phyloP scores from a whole-genome alignment of 2,113 vertebrate species.

The Tragelaphus strepsiceros region DNA sequence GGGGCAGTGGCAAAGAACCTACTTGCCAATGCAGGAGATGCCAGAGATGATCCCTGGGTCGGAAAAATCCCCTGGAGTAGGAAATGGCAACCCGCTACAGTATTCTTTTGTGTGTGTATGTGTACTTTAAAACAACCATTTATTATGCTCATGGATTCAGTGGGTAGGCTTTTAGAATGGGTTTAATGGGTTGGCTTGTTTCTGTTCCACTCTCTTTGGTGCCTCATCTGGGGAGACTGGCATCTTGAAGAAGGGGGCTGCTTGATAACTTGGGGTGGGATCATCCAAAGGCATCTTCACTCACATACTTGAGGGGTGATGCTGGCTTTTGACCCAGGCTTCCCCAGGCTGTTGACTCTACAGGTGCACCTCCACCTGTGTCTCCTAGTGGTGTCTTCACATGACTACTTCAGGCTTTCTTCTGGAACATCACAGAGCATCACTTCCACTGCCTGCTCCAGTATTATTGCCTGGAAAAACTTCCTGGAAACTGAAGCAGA shows the following conservation, averaged over 20 bases:
- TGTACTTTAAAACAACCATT: not conserved
- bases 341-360: not conserved
- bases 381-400: not conserved
- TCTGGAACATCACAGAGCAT: not conserved
- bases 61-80: not conserved
- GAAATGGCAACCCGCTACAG: not conserved
- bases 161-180: not conserved
- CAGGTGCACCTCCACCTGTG: not conserved
- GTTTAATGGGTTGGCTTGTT: not conserved
- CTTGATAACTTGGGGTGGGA: not conserved
- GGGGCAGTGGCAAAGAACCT: not conserved
- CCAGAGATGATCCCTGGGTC: not conserved
- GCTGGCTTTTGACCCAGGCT: not conserved
- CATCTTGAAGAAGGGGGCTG: not conserved
- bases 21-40: not conserved
- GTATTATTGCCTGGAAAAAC: not conserved
- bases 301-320: not conserved
- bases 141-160: not conserved
- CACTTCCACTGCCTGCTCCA: accelerated
- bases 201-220: not conserved
- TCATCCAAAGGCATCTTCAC: not conserved
- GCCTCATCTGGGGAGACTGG: not conserved
- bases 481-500: not conserved
- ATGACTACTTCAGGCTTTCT: not conserved
- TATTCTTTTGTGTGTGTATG: not conserved